phyloP scores from a whole-genome alignment of 2,888 invertebrate species.

The Watsonalla binaria region DNA sequence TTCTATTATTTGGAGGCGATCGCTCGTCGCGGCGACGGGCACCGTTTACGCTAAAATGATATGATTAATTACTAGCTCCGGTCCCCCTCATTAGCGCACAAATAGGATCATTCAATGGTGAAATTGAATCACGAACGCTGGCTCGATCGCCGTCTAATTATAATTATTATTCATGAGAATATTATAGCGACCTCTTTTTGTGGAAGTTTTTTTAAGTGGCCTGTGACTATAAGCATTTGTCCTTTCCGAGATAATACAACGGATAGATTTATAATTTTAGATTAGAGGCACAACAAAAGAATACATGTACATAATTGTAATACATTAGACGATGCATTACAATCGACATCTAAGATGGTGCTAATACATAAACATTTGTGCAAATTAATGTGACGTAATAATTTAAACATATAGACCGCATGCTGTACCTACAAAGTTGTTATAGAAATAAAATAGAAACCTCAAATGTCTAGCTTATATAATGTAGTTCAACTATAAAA shows the following conservation, averaged over 20 bases:
- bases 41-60: slow-evolving; percentile 73
- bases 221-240: slow-evolving; percentile 5
- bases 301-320: background rate
- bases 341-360: background rate
- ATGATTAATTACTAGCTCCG: slow-evolving; percentile 73
- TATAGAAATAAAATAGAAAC: background rate
- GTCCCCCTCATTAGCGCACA: slow-evolving; percentile 73
- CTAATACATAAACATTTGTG: background rate
- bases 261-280: background rate
- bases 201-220: slow-evolving; percentile 18
- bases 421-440: background rate
- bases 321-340: background rate
- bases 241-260: background rate
- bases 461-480: background rate
- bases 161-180: slow-evolving; percentile 60
- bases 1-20: slow-evolving; percentile 71
- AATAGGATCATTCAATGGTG: slow-evolving; percentile 72
- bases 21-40: slow-evolving; percentile 53
- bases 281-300: background rate
- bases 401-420: background rate
- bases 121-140: slow-evolving; percentile 69
- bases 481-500: background rate
- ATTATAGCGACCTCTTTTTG: slow-evolving; percentile 27
- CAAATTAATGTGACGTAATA: background rate
- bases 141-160: slow-evolving; percentile 67